Percentiles rank a stretch among this genome's conserved stretches.
phyloP scores from a whole-genome alignment of 53 echinoderm and acorn worm species.

The Patiria pectinifera region DNA sequence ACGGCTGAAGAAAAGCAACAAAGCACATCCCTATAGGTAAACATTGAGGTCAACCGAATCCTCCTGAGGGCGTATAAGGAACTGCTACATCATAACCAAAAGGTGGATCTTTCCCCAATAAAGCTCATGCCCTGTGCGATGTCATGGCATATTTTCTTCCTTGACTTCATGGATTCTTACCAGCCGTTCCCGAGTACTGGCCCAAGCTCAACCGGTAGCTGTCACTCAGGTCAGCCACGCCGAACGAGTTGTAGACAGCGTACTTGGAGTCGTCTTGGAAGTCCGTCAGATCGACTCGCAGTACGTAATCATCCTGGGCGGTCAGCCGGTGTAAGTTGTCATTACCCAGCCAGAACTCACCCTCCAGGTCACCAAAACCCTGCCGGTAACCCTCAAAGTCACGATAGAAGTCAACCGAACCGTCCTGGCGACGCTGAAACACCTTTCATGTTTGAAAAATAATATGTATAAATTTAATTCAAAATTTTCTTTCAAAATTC shows the following conservation, averaged over 20 bases:
- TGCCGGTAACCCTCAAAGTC: conserved; percentile 54
- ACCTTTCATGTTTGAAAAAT: conserved; percentile 19
- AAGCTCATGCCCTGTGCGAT: background rate
- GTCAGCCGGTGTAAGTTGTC: conserved; percentile 65
- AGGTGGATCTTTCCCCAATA: background rate
- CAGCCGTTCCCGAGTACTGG: conserved; percentile 65
- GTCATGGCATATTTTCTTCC: background rate
- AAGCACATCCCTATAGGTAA: too few species aligned
- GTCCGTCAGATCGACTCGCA: conserved; percentile 56
- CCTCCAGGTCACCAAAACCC: conserved; percentile 63
- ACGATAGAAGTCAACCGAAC: conserved; percentile 58
- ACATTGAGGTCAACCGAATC: too few species aligned
- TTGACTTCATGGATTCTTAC: conserved; percentile 11
- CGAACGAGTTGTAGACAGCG: conserved; percentile 62
- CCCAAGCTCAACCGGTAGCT: conserved; percentile 56
- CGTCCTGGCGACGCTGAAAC: conserved; percentile 71
- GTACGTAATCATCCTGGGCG: conserved; percentile 57
- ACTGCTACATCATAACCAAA: background rate
- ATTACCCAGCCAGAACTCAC: conserved; percentile 76
- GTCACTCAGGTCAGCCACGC: conserved; percentile 45
- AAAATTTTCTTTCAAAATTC: background rate
- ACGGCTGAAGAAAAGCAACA: too few species aligned
- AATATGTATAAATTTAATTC: background rate
- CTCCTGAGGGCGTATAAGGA: too few species aligned
- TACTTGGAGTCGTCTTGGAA: conserved; percentile 44